Base-by-base conservation (phyloP, 2,797 vertebrate species). In the Crocodylus rhombifer region DNA sequence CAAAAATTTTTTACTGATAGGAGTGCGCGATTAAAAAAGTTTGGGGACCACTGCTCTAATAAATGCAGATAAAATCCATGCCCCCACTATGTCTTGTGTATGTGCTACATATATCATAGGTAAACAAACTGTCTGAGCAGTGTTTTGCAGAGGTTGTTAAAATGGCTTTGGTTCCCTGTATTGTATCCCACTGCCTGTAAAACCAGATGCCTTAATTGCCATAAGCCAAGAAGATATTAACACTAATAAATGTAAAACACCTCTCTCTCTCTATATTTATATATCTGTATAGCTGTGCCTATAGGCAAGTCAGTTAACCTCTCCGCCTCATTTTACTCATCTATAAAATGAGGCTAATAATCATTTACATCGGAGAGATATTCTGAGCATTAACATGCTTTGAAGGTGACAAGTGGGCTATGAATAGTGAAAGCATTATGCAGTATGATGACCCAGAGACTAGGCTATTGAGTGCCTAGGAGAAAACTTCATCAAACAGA, bases 301-400 rank as follows among this genome's bases (percentile, higher is more conserved):
- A 33, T 79, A 74, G 80, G 78, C 76, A 23, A 93, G 77, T 57
- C 87, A 23, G 67, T 96, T 94, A 94, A 95, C 92, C 90, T 94
- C 85, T 80, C 85, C 58, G 58, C 81, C 73, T 92, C 33, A 0
- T 91, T 95, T 77, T 94, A n/a, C 83, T 94, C 81, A 10, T 76
- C 91, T 65, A 84, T 94, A 95, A 93, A 96, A 90, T 6, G 71
- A 30, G 6, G 7, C 36, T 82, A 18, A 86, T 90, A 30, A 77
- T 71, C 4, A 2, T 64, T 87, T 89, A 60, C 33, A 30, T 85
- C 58, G 3, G 10, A 76, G 30, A 87, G 73, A 77, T 65, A 78
- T 1, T 71, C 67, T 25, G 83, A 62, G 77, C 60, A 93, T 96
- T 91, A 95, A 95, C 82, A 85, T 61, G 76, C 85, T 94, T 33